phyloP scores from a whole-genome alignment of 2,888 invertebrate genomes.

The Apamea epomidion region DNA sequence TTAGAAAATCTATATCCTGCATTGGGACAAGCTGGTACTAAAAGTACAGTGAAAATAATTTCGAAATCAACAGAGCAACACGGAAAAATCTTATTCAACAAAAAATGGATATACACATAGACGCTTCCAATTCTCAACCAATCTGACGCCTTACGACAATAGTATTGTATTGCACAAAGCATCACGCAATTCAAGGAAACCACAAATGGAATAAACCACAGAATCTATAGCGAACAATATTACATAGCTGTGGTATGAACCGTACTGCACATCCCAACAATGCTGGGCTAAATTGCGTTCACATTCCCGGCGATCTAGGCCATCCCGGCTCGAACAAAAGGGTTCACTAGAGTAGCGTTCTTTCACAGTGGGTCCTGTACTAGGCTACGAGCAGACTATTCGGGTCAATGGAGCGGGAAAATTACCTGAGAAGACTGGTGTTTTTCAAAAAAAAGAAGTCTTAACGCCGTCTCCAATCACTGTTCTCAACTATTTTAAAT shows the following conservation, averaged over 20 bases:
- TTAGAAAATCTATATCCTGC: neutral
- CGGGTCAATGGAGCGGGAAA: slow-evolving; percentile 84
- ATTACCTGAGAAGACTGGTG: slow-evolving; percentile 76
- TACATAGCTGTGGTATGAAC: slow-evolving; percentile 65
- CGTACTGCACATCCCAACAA: slow-evolving; percentile 82
- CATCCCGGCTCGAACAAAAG: slow-evolving; percentile 82
- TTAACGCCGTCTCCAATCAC: slow-evolving; percentile 42
- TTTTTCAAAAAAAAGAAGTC: slow-evolving; percentile 42
- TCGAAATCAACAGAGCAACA: neutral
- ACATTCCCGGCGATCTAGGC: slow-evolving; percentile 86
- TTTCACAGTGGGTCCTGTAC: slow-evolving; percentile 80
- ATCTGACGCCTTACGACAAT: slow-evolving; percentile 55
- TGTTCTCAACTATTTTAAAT: slow-evolving; percentile 24
- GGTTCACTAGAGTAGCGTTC: slow-evolving; percentile 81
- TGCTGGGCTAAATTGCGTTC: slow-evolving; percentile 86
- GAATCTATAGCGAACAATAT: slow-evolving; percentile 68
- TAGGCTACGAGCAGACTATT: slow-evolving; percentile 81
- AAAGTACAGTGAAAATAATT: neutral
- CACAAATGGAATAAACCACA: slow-evolving; percentile 65
- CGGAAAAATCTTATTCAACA: neutral
- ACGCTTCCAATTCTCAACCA: slow-evolving; percentile 35
- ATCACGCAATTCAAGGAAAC: slow-evolving; percentile 53
- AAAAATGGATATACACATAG: neutral
- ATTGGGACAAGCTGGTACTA: neutral
- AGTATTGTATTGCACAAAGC: slow-evolving; percentile 55